Percentiles rank a stretch among this genome's conserved stretches.
These are phyloP conservation scores for Amazona guildingii DNA, from an alignment of 2,113 vertebrate species.

Conservation along the genomic window DNA sequence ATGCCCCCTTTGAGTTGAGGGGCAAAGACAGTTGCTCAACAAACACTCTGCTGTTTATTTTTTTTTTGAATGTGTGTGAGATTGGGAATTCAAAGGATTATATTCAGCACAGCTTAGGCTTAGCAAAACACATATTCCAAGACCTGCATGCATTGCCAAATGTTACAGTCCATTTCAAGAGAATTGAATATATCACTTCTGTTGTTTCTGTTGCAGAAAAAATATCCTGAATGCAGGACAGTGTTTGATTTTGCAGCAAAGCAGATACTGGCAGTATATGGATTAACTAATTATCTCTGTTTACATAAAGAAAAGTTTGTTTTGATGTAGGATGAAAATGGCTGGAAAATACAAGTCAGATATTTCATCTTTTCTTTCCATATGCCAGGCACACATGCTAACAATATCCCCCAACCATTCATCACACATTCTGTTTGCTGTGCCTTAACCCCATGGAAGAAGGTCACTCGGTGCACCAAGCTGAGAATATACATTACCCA, in stretches of 20 bases:
- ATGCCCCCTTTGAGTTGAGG: slow-evolving; percentile 11
- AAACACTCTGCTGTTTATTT: background rate
- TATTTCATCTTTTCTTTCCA: background rate
- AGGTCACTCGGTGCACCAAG: background rate
- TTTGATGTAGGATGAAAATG: background rate
- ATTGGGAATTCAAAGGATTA: slow-evolving; percentile 26
- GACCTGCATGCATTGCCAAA: background rate
- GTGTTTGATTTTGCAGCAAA: background rate
- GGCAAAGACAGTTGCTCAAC: slow-evolving; percentile 8
- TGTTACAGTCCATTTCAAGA: slow-evolving; percentile 9
- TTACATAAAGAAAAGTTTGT: background rate
- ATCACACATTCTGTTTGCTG: background rate
- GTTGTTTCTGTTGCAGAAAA: background rate
- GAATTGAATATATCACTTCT: background rate
- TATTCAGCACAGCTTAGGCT: background rate
- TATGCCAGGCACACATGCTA: background rate
- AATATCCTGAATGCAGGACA: background rate
- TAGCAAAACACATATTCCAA: background rate
- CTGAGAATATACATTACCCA: background rate
- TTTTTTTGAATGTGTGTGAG: background rate
- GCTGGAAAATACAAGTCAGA: background rate
- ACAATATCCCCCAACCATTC: background rate
- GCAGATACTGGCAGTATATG: background rate
- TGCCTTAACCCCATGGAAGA: background rate
- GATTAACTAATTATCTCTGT: background rate